Conservation (phyloP, 1,140 invertebrate species). For the Drosophila virilis region DNA sequence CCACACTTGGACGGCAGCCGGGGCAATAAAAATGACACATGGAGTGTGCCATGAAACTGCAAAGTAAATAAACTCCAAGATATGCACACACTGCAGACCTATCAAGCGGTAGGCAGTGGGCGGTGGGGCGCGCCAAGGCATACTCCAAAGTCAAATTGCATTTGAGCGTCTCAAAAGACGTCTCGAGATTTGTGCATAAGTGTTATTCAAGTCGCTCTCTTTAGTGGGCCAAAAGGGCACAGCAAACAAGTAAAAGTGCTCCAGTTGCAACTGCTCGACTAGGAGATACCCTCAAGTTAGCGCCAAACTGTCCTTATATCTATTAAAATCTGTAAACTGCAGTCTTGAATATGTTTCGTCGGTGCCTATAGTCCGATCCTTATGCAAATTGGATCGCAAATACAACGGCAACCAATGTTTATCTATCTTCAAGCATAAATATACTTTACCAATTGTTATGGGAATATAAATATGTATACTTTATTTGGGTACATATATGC, state of each 20-base stretch:
- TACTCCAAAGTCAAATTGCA: slow-evolving; percentile 2
- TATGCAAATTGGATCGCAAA: no score
- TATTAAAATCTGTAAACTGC: no score
- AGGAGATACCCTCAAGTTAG: no score
- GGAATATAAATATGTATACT: no score
- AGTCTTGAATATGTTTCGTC: no score
- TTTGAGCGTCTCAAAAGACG: not conserved
- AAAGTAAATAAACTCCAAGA: slow-evolving; percentile 32
- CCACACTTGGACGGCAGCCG: slow-evolving; percentile 8
- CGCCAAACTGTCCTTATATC: no score
- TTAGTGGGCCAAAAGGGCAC: slow-evolving; percentile 6
- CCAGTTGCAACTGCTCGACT: not conserved
- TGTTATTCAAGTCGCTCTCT: slow-evolving; percentile 9
- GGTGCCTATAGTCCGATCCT: no score
- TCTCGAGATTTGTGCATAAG: slow-evolving; percentile 6
- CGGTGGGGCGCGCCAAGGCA: not conserved
- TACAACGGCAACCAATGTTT: no score
- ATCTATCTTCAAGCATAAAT: no score
- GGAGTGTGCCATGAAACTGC: slow-evolving; percentile 21
- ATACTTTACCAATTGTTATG: no score
- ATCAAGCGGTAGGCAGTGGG: not conserved
- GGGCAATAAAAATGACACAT: slow-evolving; percentile 44
- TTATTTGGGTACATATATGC: no score
- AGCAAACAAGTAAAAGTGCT: slow-evolving; percentile 3
- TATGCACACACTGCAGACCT: slow-evolving; percentile 8